Evolutionary conservation across 2,113 vertebrate species (phyloP).

Genomic region (Phycodurus eques): DNA sequence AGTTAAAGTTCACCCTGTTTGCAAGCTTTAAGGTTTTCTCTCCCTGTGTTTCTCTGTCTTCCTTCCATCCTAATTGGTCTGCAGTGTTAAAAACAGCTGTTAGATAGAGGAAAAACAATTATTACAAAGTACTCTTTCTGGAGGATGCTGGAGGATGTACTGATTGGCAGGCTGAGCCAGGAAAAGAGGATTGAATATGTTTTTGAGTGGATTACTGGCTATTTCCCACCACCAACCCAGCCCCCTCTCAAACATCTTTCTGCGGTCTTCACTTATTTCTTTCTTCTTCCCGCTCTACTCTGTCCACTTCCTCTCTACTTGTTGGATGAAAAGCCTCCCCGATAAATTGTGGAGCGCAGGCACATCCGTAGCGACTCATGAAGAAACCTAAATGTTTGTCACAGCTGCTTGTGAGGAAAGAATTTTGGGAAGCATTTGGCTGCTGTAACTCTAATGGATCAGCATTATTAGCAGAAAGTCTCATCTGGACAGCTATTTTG

Average conservation of each 20-base stretch:
- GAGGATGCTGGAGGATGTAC: slow-evolving; percentile 41
- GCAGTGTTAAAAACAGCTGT: slow-evolving; percentile 62
- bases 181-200: slow-evolving; percentile 55
- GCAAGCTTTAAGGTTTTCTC: slow-evolving; percentile 29
- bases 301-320: slow-evolving; percentile 44
- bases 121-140: slow-evolving; percentile 55
- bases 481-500: slow-evolving; percentile 13
- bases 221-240: slow-evolving; percentile 19
- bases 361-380: slow-evolving; percentile 24
- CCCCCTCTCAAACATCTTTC: slow-evolving; percentile 16
- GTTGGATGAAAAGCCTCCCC: slow-evolving; percentile 43
- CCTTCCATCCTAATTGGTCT: slow-evolving; percentile 59
- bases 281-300: slow-evolving; percentile 39
- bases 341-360: slow-evolving; percentile 37
- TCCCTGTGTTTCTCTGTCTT: slow-evolving; percentile 13
- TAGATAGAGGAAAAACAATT: slow-evolving; percentile 37
- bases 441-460: slow-evolving; percentile 42
- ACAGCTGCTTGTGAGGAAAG: slow-evolving; percentile 55
- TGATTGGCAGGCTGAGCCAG: slow-evolving; percentile 55
- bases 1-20: slow-evolving; percentile 41
- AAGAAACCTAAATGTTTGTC: slow-evolving; percentile 52
- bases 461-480: slow-evolving; percentile 35
- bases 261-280: slow-evolving; percentile 27
- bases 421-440: slow-evolving; percentile 50
- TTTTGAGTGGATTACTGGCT: slow-evolving; percentile 63